Evolutionary conservation across 1,140 invertebrate genomes (phyloP).

Genomic region (Drosophila paulistorum): DNA sequence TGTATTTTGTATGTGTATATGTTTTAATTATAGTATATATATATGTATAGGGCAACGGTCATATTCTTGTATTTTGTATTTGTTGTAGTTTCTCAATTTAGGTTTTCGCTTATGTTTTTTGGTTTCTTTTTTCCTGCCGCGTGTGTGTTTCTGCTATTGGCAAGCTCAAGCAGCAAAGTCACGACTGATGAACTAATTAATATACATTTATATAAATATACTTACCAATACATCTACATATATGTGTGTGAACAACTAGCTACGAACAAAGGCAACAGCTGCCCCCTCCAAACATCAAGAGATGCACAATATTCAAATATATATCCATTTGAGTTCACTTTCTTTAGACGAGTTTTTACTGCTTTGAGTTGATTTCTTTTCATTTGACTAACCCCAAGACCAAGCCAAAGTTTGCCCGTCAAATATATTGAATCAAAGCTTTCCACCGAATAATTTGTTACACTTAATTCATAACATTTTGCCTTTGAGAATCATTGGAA

Average conservation of each 20-base stretch:
- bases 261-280: not conserved
- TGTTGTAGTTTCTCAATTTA: constrained; percentile 52
- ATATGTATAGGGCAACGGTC: constrained; percentile 5
- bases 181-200: constrained; percentile 37
- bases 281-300: not conserved
- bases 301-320: not conserved
- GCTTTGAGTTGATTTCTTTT: not conserved
- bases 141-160: constrained; percentile 24
- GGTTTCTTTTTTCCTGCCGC: constrained; percentile 46
- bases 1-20: constrained; percentile 45
- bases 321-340: constrained; percentile 1
- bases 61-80: constrained; percentile 36
- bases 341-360: not conserved
- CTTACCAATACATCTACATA: not conserved
- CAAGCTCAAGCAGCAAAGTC: constrained; percentile 42
- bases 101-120: constrained; percentile 78
- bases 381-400: not conserved
- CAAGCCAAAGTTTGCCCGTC: not conserved
- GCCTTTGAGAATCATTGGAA: no score
- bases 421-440: not conserved
- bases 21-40: constrained; percentile 34
- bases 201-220: not conserved
- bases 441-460: not conserved
- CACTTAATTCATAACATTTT: no score
- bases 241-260: not conserved